Evolutionary conservation across 2,888 invertebrate species (phyloP), one percentile per base, ranked within the genome.

Genomic region (Arenicola marina): DNA sequence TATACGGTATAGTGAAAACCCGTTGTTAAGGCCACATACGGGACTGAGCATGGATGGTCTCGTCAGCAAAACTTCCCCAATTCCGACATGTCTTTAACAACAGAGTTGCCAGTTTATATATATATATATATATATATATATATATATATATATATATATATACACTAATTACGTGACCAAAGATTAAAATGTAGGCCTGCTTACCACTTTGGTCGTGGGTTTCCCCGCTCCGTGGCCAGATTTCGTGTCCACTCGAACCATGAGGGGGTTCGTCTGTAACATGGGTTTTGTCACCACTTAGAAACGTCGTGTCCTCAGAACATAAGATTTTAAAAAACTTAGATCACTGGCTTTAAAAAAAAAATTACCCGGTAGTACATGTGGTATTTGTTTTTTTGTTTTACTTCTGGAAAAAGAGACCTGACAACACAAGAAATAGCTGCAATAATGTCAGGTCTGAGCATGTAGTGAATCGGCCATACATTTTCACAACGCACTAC

Each of bases 161-260:
- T 24, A 48, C 48, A 48, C 26, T 7, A 48, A n/a, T n/a, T n/a
- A n/a, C n/a, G 48, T 31, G 32, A 67, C 2, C 1, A 51, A 34
- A 0, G 18, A 32, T 43, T 7, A 43, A 54, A 15, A 45, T 26
- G n/a, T n/a, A 45, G 18, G 15, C 18, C 15, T 26, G 57, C 85
- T 87, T 82, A 94, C 93, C 76, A 92, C 86, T 88, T 99, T 99
- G 2, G 91, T 87, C 48, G 95, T 97, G 58, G 98, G 97, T 83
- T 98, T 99, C 34, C 98, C 98, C 66, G 91, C 89, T 51, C 98
- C 98, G 86, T 99, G 99, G 0, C 99, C 99, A 24, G 97, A 92
- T 84, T 95, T 94, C 62, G 92, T 94, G 81, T 99, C 97, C 69
- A 99, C 88, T 61, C 92, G 87, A 61, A 95, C 90, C 67, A 99